Base-by-base conservation (phyloP, 2,888 invertebrate species). In the Megastigmus dorsalis region DNA sequence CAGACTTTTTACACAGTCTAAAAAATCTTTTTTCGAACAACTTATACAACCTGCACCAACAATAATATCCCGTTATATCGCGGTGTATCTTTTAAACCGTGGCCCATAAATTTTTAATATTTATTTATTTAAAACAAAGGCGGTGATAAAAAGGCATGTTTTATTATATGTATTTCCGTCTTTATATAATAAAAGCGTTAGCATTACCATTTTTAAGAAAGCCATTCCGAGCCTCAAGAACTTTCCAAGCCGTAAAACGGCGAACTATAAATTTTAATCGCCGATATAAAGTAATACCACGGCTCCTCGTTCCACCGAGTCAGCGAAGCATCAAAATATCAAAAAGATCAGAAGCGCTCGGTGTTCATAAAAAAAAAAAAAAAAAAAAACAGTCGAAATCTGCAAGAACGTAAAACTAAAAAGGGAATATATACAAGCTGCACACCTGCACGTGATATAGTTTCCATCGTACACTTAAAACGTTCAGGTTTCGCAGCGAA, bases 191-290 rank as follows among this genome's bases (percentile, higher is more conserved):
- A 36, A 57, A 55, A 45, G 7, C 43, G 28, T 23, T 10, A 62
- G n/a, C 23, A 36, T 18, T 57, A 48, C 41, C 30, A 36, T 55
- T 59, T 50, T 33, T 6, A 3, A 50, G 10, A 59, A 48, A 65
- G 41, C 55, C 36, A 48, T 50, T 18, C 45, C 20, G 9, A 59
- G 41, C 54, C 36, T 65, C 48, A 20, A 72, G 66, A 66, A 72
- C 69, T 72, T 72, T 72, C 65, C 43, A 57, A 48, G 41, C 10
- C 38, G 18, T 57, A 72, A 65, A 72, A 55, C 18, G 1, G 45
- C 28, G 33, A 33, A 50, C 59, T 55, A 66, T 66, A 66, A 72
- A 66, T 66, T 72, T 65, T 65, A 66, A 72, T 59, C 65, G 41
- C 48, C 50, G 28, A 43, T 59, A 72, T 59, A 59, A 57, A 65